phyloP scores from a whole-genome alignment of 2,888 invertebrate species.

The Diadegma fenestrale region DNA sequence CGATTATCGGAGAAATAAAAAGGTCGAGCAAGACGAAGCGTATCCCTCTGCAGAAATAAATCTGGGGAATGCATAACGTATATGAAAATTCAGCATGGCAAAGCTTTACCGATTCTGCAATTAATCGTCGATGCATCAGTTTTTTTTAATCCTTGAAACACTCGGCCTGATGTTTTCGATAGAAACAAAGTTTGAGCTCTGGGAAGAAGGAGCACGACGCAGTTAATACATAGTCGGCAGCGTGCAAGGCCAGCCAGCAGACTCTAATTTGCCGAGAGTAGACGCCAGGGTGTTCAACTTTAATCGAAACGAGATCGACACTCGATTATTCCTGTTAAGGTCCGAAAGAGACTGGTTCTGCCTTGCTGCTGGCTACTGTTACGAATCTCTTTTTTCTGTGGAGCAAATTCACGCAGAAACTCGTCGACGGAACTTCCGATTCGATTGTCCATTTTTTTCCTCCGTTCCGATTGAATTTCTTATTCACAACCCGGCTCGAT shows the following conservation, averaged over 20 bases:
- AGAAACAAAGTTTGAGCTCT: constrained; percentile 14
- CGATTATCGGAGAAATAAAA: constrained; percentile 47
- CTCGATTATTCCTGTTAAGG: constrained; percentile 80
- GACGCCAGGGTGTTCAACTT: constrained; percentile 66
- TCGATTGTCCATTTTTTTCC: constrained; percentile 51
- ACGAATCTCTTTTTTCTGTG: neutral
- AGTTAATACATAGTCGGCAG: constrained; percentile 36
- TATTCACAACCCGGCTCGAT: constrained; percentile 28
- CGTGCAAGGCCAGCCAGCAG: constrained; percentile 47
- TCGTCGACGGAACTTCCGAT: constrained; percentile 52
- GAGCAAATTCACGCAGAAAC: constrained; percentile 12
- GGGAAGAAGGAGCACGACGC: constrained; percentile 5
- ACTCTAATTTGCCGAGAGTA: constrained; percentile 51
- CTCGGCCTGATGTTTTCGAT: neutral
- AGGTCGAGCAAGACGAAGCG: neutral
- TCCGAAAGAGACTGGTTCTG: constrained; percentile 32
- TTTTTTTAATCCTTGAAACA: constrained; percentile 12
- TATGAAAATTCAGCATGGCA: neutral
- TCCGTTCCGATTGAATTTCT: constrained; percentile 29
- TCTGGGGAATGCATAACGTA: neutral
- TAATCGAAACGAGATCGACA: constrained; percentile 80
- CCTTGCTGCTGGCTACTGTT: constrained; percentile 19
- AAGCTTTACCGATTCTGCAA: neutral
- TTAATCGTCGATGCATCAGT: neutral
- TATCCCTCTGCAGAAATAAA: neutral